Base-by-base conservation (phyloP, 1,140 invertebrate genomes). In the Pomacea maculata region DNA sequence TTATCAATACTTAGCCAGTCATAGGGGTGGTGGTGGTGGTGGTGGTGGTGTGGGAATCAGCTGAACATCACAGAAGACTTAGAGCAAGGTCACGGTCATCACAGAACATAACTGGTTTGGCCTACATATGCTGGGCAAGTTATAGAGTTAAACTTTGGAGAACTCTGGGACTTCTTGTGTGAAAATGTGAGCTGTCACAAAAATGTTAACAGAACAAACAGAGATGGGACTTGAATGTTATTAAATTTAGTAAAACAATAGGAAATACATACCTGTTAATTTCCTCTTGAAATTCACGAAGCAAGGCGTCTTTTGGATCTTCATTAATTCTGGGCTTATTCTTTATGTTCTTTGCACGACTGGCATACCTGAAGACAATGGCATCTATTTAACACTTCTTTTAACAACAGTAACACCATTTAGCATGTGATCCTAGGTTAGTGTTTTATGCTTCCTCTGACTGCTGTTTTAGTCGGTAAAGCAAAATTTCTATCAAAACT, bases 271-370 rank as follows among this genome's bases (percentile, higher is more conserved):
- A 91, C 78, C 95, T 92, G 78, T 94, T 94, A 88, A 97, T 96
- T 92, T 97, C 96, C 84, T 95, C 94, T 89, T 97, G 96, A 92
- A 96, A 97, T 91, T 97, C 95, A 87, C 95, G 93, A 15, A 98
- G 92, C 86, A 97, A 93, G 52, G 91, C 91, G 86, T 98, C 97
- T 91, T 97, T 98, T 1, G 97, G 97, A 93, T 99, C 97, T 92
- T 99, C 97, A 92, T 99, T 99, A 83, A 98, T 96, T 81, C 96
- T 94, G 6, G 97, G 97, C 91, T 97, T 96, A 92, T 99, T 99
- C 93, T 98, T 97, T 85, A 99, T 99, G 85, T 97, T 97, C 92
- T 99, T 99, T 9, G 97, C 97, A 71, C 97, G 93, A 90, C 96
- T 96, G 5, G 97, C 96, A 92, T 99, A 99, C 55, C 97, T 92